Percentiles rank a stretch among this genome's conserved stretches.
phyloP scores from a whole-genome alignment of 1,140 invertebrate species.

The Mya arenaria region DNA sequence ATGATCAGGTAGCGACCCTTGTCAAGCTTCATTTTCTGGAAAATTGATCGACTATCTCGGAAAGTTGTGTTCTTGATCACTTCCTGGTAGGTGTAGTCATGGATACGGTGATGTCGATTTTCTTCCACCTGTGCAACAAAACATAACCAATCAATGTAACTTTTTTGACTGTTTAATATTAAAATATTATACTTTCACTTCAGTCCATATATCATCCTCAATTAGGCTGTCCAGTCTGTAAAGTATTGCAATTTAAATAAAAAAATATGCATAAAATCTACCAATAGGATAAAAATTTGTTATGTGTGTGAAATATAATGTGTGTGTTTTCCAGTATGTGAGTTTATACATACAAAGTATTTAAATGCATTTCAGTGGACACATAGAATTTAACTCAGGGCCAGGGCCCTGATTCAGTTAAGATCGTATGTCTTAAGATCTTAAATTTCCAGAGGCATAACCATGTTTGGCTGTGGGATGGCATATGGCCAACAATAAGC shows the following conservation, averaged over 20 bases:
- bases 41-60: conserved; percentile 83
- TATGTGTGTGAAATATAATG: too few species aligned
- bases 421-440: neutral
- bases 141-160: neutral
- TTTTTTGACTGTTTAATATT: neutral
- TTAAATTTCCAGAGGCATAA: neutral
- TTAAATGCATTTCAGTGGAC: too few species aligned
- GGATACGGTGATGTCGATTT: conserved; percentile 84
- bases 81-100: conserved; percentile 80
- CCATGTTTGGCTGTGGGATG: neutral
- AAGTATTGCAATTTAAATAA: too few species aligned
- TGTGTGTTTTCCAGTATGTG: too few species aligned
- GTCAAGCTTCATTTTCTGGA: conserved; percentile 80
- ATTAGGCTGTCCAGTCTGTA: neutral
- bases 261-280: too few species aligned
- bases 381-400: too few species aligned
- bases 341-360: too few species aligned
- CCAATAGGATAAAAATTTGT: too few species aligned
- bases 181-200: neutral
- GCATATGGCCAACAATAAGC: neutral
- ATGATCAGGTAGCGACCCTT: conserved; percentile 86
- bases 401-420: neutral
- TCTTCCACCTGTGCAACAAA: conserved; percentile 82
- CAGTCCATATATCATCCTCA: neutral
- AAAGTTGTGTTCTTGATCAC: conserved; percentile 82